A percentile compares a stretch with the other conserved stretches of the same genome.
phyloP scores from a whole-genome alignment of 1,140 invertebrate genomes.

The Leucophenga varia region DNA sequence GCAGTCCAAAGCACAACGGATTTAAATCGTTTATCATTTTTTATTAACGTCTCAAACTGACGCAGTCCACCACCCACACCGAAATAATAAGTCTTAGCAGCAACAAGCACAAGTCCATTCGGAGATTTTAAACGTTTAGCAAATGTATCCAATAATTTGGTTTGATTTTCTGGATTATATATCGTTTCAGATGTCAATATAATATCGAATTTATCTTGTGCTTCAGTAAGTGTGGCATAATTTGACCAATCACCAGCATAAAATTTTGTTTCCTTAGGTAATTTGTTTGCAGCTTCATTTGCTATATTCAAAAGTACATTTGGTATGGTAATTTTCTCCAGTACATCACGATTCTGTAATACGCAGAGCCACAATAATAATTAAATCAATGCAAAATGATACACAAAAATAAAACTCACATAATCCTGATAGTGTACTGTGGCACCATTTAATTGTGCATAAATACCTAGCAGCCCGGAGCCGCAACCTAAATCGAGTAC shows the following conservation, averaged over 20 bases:
- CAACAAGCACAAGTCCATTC: conserved; percentile 69
- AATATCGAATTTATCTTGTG: conserved; percentile 69
- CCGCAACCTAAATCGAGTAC: conserved; percentile 87
- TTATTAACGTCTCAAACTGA: conserved; percentile 69
- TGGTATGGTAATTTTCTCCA: conserved; percentile 66
- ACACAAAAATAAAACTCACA: conserved; percentile 62
- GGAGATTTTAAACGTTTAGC: conserved; percentile 66
- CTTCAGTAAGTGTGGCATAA: conserved; percentile 60
- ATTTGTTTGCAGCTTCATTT: conserved; percentile 50
- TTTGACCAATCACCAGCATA: conserved; percentile 80
- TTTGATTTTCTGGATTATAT: conserved; percentile 79
- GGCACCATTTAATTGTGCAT: conserved; percentile 67
- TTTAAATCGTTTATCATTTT: conserved; percentile 52
- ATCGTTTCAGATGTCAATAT: conserved; percentile 91
- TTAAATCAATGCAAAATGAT: conserved; percentile 9
- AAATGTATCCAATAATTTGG: conserved; percentile 73
- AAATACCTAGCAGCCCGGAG: conserved; percentile 76
- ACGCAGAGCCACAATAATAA: too few relatives aligned
- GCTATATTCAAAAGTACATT: conserved; percentile 73
- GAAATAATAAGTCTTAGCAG: conserved; percentile 87
- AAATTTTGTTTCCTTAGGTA: conserved; percentile 62
- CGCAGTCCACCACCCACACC: conserved; percentile 81
- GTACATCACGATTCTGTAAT: conserved; percentile 44
- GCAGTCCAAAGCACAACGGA: too few relatives aligned
- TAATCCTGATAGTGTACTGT: conserved; percentile 87